Conservation (phyloP, 2,888 invertebrate species). For the Cataglyphis cursor region DNA sequence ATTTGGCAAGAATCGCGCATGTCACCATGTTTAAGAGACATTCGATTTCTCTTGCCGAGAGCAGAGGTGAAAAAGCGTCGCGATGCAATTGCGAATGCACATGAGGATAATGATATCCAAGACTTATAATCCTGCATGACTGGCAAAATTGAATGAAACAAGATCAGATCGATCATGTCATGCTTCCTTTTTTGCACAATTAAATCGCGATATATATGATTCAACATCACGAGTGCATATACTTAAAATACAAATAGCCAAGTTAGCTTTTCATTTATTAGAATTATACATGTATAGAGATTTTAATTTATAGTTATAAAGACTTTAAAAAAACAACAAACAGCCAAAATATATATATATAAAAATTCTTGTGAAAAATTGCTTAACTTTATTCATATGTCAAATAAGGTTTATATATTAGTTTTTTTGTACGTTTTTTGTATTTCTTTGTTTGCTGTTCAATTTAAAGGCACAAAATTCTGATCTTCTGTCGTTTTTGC, state of each 20-base stretch:
- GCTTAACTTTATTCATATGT: neutral
- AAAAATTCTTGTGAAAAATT: neutral
- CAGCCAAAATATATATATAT: too few relatives aligned
- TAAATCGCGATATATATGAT: neutral
- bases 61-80: conserved; percentile 37
- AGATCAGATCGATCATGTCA: neutral
- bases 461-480: neutral
- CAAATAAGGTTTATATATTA: neutral
- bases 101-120: neutral
- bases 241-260: neutral
- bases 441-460: neutral
- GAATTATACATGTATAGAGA: neutral
- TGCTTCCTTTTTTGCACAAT: neutral
- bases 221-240: neutral
- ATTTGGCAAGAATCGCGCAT: conserved; percentile 75
- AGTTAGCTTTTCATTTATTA: neutral
- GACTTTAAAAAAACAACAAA: neutral
- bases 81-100: neutral
- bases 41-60: conserved; percentile 37
- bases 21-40: conserved; percentile 32
- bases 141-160: neutral
- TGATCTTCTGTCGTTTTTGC: conserved; percentile 55
- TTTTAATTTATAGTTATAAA: neutral
- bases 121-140: neutral
- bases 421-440: neutral